Conservation (phyloP, 2,113 vertebrate genomes). For the Solea solea region DNA sequence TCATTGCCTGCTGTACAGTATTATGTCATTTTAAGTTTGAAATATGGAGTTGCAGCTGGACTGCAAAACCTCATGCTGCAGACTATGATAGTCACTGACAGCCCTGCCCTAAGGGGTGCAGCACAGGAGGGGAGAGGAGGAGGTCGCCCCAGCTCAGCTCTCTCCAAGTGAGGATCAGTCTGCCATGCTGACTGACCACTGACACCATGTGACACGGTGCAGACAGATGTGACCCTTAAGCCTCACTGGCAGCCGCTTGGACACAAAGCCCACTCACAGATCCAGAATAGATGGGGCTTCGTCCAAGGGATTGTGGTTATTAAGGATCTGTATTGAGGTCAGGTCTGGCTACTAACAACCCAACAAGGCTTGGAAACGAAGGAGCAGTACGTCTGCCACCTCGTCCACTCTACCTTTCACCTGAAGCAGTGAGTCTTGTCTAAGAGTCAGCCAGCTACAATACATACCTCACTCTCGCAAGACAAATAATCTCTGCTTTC, state of each 20-base stretch:
- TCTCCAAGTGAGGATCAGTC: conserved; percentile 49
- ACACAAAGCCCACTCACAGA: conserved; percentile 41
- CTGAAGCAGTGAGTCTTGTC: conserved; percentile 39
- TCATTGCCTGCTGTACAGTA: conserved; percentile 21
- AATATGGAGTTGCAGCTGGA: conserved; percentile 15
- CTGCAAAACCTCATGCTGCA: conserved; percentile 24
- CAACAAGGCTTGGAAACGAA: conserved; percentile 36
- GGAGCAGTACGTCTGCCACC: conserved; percentile 15
- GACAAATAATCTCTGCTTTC: conserved; percentile 70
- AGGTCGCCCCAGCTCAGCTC: conserved; percentile 28
- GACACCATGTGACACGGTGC: conserved; percentile 66
- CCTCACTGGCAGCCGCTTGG: conserved; percentile 52
- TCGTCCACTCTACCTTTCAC: conserved; percentile 40
- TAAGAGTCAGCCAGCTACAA: conserved; percentile 26
- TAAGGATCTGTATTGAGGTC: conserved; percentile 80
- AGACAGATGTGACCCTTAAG: conserved; percentile 76
- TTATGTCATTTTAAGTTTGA: conserved; percentile 44
- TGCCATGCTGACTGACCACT: conserved; percentile 59
- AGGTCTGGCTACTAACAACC: conserved; percentile 56
- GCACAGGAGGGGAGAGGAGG: conserved; percentile 10
- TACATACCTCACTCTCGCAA: conserved; percentile 47
- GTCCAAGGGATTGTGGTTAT: conserved; percentile 72
- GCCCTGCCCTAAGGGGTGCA: conserved; percentile 23
- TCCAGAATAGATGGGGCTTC: conserved; percentile 50
- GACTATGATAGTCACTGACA: conserved; percentile 40